Conservation (phyloP, 2,888 invertebrate genomes). For the Neoitamus cyanurus region DNA sequence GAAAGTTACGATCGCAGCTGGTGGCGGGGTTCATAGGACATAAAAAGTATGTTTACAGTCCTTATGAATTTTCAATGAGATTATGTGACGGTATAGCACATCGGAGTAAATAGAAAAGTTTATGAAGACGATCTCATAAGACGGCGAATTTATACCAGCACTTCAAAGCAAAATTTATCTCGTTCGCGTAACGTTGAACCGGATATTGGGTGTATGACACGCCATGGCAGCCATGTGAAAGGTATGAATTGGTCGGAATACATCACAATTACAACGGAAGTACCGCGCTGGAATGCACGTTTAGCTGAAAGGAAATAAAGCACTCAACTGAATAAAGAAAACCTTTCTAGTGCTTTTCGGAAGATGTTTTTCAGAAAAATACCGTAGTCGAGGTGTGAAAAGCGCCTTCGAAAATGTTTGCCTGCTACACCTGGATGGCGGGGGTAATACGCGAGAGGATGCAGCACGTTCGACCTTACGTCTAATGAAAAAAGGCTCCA, state of each 20-base stretch:
- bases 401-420: constrained; percentile 20
- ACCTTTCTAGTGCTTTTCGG: neutral
- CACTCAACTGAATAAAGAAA: constrained; percentile 33
- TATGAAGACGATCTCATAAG: constrained; percentile 4
- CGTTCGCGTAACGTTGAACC: neutral
- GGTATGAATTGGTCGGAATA: constrained; percentile 11
- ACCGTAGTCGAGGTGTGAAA: constrained; percentile 19
- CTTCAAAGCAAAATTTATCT: constrained; percentile 8
- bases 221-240: neutral
- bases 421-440: neutral
- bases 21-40: neutral
- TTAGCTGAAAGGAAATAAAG: constrained; percentile 18
- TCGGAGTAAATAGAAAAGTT: constrained; percentile 20
- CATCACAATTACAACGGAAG: neutral
- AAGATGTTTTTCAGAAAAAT: constrained; percentile 10
- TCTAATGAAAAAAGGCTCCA: constrained; percentile 22
- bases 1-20: constrained; percentile 9
- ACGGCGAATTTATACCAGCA: neutral
- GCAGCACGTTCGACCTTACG: neutral
- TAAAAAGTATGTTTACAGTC: neutral
- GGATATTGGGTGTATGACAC: constrained; percentile 27
- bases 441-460: neutral
- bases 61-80: constrained; percentile 1
- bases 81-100: neutral
- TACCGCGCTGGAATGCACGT: neutral